Conservation (phyloP, 2,888 invertebrate genomes). For the Apodemia zela region DNA sequence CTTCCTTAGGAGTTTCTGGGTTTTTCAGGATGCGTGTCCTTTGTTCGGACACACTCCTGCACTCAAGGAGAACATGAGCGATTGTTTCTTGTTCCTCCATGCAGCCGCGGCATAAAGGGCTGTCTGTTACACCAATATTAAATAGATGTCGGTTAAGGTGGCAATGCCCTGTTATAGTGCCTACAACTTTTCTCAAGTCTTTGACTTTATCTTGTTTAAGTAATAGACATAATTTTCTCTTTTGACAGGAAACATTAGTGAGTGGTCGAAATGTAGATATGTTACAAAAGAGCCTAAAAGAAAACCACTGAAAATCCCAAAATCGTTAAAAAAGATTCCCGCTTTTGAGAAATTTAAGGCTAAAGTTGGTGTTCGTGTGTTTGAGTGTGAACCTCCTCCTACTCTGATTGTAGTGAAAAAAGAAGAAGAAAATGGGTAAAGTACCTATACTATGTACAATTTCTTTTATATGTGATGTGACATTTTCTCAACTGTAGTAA, state of each 20-base stretch:
- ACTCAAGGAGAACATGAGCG: too few relatives aligned
- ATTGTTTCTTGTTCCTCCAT: too few relatives aligned
- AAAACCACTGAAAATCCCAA: slow-evolving; percentile 84
- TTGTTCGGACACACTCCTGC: too few relatives aligned
- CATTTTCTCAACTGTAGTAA: not conserved
- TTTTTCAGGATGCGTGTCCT: too few relatives aligned
- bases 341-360: slow-evolving; percentile 83
- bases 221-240: too few relatives aligned
- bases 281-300: slow-evolving; percentile 87
- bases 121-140: too few relatives aligned
- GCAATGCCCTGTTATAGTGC: too few relatives aligned
- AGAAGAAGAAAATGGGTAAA: slow-evolving; percentile 67
- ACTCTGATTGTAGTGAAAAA: slow-evolving; percentile 67
- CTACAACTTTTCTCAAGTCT: too few relatives aligned
- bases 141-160: too few relatives aligned
- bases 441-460: not conserved
- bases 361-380: slow-evolving; percentile 77
- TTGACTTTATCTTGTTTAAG: too few relatives aligned
- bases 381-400: slow-evolving; percentile 62
- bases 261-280: slow-evolving; percentile 94
- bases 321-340: slow-evolving; percentile 73
- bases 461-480: not conserved
- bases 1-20: too few relatives aligned
- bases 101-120: too few relatives aligned
- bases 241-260: slow-evolving; percentile 82